Percentiles rank a stretch among this genome's conserved stretches.
Evolutionary conservation across 2,888 invertebrate species (phyloP).

Genomic region (Antitype chi): DNA sequence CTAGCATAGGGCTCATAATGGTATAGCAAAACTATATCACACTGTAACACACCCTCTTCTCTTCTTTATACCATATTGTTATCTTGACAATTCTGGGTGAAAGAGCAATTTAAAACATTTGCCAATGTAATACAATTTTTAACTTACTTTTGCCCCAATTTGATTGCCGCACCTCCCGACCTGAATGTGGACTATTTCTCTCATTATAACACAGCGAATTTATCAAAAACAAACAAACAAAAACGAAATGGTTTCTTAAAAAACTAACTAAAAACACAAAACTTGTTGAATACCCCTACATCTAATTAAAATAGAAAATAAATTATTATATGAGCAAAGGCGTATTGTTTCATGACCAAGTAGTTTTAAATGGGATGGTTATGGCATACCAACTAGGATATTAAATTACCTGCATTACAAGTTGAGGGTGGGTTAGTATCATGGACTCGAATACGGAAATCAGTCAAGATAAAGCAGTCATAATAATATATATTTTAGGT

Average conservation of each 20-base stretch:
- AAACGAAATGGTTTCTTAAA: conserved; percentile 60
- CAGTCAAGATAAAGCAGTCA: neutral
- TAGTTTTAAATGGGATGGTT: conserved; percentile 45
- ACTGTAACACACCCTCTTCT: neutral
- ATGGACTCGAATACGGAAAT: neutral
- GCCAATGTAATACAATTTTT: neutral
- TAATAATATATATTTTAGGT: too few species aligned
- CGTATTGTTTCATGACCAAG: conserved; percentile 70
- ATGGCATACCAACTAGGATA: conserved; percentile 35
- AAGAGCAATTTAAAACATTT: neutral
- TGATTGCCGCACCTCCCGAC: conserved; percentile 91
- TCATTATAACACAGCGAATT: conserved; percentile 89
- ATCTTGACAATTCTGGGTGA: neutral
- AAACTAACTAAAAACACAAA: conserved; percentile 73
- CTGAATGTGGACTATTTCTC: conserved; percentile 95
- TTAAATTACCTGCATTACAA: conserved; percentile 27
- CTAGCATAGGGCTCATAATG: neutral
- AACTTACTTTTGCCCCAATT: conserved; percentile 94
- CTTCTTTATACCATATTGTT: neutral
- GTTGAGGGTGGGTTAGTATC: neutral
- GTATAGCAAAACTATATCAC: neutral
- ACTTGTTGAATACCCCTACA: conserved; percentile 72
- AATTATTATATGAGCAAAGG: conserved; percentile 51
- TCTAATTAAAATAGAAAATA: conserved; percentile 70
- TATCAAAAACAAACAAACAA: conserved; percentile 73